Evolutionary conservation across 1,140 invertebrate species (phyloP), one percentile per base, ranked within the genome.

Genomic region (Phortica variegata): DNA sequence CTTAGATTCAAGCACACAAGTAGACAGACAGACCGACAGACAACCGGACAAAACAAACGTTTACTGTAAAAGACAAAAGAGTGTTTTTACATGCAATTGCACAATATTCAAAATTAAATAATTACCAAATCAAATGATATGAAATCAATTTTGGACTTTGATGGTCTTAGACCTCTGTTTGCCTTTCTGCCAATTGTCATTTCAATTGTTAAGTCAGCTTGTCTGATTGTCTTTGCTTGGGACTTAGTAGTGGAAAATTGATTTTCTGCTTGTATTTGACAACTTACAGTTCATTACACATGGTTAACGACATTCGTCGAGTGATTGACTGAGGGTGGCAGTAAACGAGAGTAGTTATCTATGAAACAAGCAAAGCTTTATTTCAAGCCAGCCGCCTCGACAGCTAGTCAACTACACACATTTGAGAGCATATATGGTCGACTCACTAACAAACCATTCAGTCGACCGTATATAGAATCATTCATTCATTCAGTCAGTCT

Each of bases 241-340:
- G 23, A 26, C 10, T 26, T 26, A 26, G 5, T 26, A 6, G 23
- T n/a, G n/a, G n/a, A n/a, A 58, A 44, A 63, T 60, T 63, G 49
- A 63, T 51, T 63, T 60, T 52, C 57, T 42, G 54, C 47, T 34
- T 21, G 43, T 49, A 47, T 47, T 43, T 50, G 44, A 62, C 60
- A 62, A 52, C 56, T 62, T 38, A 43, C 60, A 62, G 56, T 52
- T 59, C 53, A 63, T 63, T 63, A 56, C 51, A 50, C 49, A 55
- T 47, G 51, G 55, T 43, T 43, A 40, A 45, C 46, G 43, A 48
- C 54, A 26, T 9, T 15, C n/a, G 43, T 10, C n/a, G 36, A 34
- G 7, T n/a, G 5, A 4, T 34, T 5, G 12, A 10, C 12, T 34
- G 33, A 10, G 4, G 33, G 33, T 15, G 5, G 12, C 12, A 10